Conservation (phyloP, 1,140 invertebrate genomes). For the Hesperophylax magnus region DNA sequence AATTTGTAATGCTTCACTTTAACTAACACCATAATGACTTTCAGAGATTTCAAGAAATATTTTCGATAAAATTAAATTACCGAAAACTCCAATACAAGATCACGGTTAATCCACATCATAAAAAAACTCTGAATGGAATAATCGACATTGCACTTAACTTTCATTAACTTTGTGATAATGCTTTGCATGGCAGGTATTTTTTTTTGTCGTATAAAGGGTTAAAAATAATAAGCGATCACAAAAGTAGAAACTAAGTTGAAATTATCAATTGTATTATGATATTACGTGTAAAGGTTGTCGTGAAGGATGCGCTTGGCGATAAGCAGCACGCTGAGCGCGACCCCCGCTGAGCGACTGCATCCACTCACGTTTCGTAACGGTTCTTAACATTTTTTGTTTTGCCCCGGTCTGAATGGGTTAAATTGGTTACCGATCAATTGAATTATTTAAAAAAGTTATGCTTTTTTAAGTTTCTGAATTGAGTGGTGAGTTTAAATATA, state of each 20-base stretch:
- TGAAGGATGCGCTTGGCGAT: neutral
- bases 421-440: neutral
- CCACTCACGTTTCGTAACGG: constrained; percentile 21
- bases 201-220: neutral
- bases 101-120: too few relatives aligned
- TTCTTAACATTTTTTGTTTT: constrained; percentile 12
- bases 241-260: constrained; percentile 11
- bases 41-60: too few relatives aligned
- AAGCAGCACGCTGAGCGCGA: constrained; percentile 11
- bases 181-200: too few relatives aligned
- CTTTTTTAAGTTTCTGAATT: too few relatives aligned
- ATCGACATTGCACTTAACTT: too few relatives aligned
- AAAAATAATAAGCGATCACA: neutral
- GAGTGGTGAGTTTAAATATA: neutral
- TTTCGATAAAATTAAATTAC: too few relatives aligned
- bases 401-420: neutral
- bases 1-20: too few relatives aligned
- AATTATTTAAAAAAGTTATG: neutral
- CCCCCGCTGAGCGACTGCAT: neutral
- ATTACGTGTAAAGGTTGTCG: constrained; percentile 3
- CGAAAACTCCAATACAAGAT: too few relatives aligned
- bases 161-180: too few relatives aligned
- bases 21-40: too few relatives aligned
- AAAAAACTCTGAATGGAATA: too few relatives aligned
- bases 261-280: constrained; percentile 23